Base-by-base conservation (phyloP, 2,888 invertebrate genomes). In the Ectemnius lituratus region DNA sequence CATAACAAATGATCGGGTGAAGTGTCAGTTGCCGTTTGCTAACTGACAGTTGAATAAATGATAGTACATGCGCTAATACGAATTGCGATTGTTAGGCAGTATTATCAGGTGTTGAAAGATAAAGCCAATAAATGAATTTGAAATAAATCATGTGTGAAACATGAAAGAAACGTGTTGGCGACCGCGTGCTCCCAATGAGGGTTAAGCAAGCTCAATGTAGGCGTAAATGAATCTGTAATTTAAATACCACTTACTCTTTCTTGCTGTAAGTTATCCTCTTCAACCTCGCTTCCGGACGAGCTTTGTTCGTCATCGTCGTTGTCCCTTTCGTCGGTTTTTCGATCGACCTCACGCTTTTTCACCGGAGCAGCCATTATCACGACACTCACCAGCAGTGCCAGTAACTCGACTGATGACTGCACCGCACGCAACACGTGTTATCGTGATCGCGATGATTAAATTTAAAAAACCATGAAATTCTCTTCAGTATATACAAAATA, bases 331-430 rank as follows among this genome's bases (percentile, higher is more conserved):
- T 84, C 74, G 70, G 76, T 69, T 60, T 83, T 76, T 63, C 83
- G 65, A 65, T 84, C 74, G 13, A 89, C 62, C 28, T 88, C 89
- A 80, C 90, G 90, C 80, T 85, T 90, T 72, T 90, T 90, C 47
- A 85, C 80, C 77, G 90, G 90, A 65, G 89, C 89, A 67, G 90
- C 87, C 90, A 90, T 90, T 83, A 69, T 86, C 67, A 62, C 75
- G n/a, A 62, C 23, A 52, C 52, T 52, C 16, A 37, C 37, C 11
- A 37, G 37, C 37, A 37, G 11, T 37, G 37, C 37, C 37, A 37
- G 37, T 11, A 8, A 37, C 37, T 37, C 37, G 37, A 37, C 37
- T 37, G 37, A 37, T 37, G 37, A 11, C 37, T 37, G 8, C 8
- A 37, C 5, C 37, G 37, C 37, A 4, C 37, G 37, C 37, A 37